These are phyloP conservation scores for Promerops cafer DNA, from an alignment of 2,113 vertebrate species.

Conservation along the genomic window DNA sequence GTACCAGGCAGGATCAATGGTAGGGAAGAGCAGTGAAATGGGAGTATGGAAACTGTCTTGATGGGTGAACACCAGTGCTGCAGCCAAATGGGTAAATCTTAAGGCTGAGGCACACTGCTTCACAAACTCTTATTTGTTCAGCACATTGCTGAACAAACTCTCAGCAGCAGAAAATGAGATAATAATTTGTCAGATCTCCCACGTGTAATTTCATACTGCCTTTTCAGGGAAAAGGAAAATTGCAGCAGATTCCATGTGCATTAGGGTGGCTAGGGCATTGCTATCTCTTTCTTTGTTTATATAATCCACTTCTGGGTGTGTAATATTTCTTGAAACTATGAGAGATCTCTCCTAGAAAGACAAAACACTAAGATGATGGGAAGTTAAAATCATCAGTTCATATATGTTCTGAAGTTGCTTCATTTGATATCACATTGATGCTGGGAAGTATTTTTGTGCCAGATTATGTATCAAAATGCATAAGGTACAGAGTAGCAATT, in stretches of 20 bases:
- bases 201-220: neutral
- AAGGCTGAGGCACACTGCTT: neutral
- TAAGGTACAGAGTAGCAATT: neutral
- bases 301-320: neutral
- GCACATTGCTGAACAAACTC: neutral
- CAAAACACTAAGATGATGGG: neutral
- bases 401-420: neutral
- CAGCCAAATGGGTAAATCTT: neutral
- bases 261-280: neutral
- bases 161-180: neutral
- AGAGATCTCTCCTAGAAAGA: neutral
- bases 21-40: conserved; percentile 64
- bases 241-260: neutral
- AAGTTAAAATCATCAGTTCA: neutral
- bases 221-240: neutral
- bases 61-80: neutral
- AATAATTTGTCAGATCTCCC: neutral
- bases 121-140: neutral
- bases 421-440: neutral
- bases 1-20: conserved; percentile 81
- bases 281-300: neutral
- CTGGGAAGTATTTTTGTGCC: neutral
- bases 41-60: neutral
- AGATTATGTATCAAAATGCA: rapidly evolving
- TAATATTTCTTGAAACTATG: neutral